Base-by-base conservation (phyloP, 1,140 invertebrate species). In the Zophobas morio region DNA sequence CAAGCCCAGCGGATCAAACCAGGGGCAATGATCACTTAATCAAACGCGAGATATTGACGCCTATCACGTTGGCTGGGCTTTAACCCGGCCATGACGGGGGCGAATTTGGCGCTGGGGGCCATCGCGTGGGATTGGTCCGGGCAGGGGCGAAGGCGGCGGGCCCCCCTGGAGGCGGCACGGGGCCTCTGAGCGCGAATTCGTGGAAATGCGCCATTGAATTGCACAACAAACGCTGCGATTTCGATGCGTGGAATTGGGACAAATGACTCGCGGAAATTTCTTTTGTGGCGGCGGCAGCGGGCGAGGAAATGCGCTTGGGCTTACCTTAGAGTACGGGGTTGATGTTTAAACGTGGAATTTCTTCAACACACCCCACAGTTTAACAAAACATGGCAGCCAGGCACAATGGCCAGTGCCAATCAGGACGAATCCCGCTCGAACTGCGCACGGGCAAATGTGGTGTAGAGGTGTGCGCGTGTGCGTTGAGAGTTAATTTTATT, bases 381-480 rank as follows among this genome's bases (percentile, higher is more conserved):
- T 79, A 82, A 66, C 75, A 76, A 79, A 82, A 82, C 81, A 82
- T 82, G 81, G 79, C 81, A 80, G 79, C 78, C 70, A 78, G 81
- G 79, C 79, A 77, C 79, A 77, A 79, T 73, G 81, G 81, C 81
- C 79, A 75, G 71, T 81, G 77, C 78, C 80, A 82, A 80, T 78
- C 77, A 79, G 75, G 77, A 76, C 54, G 51, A 71, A 78, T 82
- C 79, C 81, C 81, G 81, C 81, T 79, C 47, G 80, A 82, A 80
- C 60, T 77, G 78, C 79, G 79, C 79, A 74, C 75, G 79, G 77
- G 77, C 77, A 80, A 74, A 79, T 32, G 57, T 6, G 42, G 32
- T 1, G 8, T 32, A 56, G 66, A 73, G 36, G 56, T 71, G 70
- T 60, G 76, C 76, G 76, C 76, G 33, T 77, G 76, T 73, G 34